Base-by-base conservation (phyloP, 2,113 vertebrate species). In the Potamarius usumacintae region DNA sequence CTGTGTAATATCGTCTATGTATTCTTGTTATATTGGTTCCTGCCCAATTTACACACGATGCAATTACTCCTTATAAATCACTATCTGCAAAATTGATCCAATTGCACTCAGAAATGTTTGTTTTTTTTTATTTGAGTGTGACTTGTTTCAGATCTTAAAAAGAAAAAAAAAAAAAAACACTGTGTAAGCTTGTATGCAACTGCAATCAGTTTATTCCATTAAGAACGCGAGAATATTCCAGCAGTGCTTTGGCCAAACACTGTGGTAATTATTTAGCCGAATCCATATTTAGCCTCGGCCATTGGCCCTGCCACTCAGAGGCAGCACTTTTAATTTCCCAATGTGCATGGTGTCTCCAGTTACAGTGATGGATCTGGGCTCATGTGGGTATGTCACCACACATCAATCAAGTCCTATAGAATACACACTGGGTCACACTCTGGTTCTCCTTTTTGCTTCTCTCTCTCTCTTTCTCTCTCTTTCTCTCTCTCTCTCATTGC, bases 351-450 rank as follows among this genome's bases (percentile, higher is more conserved):
- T 81, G 72, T 83, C 88, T 90, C 84, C 85, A 82, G 85, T 91
- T 89, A 82, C 74, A 60, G 63, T 90, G 90, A 93, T 91, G 84
- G 88, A 94, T 94, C 92, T 92, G 85, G 90, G 88, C 89, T 92
- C 91, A 92, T 91, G 89, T 78, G 69, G 63, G 72, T 85, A 76
- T 92, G 91, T 92, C 92, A 92, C 84, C 63, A 42, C 74, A 90
- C 89, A 92, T 93, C 90, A 91, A 93, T 93, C 92, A 92, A 81
- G 69, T 55, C 34, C 78, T 88, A 67, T 85, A 86, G 67, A 90
- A 81, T 87, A 88, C 78, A 88, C 63, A 72, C 58, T 82, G 83
- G 90, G 82, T 78, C 87, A 89, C 76, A 76, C 86, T 48, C 80
- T 71, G 69, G 25, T 50, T 53, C 83, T 62, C 27, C 7, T 52